phyloP scores from a whole-genome alignment of 2,797 vertebrate genomes.

The Glyptemys insculpta region DNA sequence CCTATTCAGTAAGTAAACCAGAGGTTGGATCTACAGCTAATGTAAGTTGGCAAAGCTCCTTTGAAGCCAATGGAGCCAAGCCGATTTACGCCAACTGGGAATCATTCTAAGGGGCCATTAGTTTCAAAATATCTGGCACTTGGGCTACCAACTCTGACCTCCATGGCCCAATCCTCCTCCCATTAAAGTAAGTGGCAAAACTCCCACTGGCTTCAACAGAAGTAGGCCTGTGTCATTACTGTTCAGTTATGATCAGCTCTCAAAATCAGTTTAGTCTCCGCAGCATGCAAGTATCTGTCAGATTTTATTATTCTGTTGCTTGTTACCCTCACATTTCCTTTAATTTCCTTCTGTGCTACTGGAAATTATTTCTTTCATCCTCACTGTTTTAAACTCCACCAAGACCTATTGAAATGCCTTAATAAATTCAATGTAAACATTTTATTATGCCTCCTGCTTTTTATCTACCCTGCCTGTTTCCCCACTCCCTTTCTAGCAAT shows the following conservation, averaged over 20 bases:
- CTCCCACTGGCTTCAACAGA: conserved; percentile 38
- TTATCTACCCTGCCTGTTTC: background rate
- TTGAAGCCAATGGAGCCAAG: conserved; percentile 21
- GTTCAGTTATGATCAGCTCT: background rate
- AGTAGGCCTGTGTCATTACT: background rate
- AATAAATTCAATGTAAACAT: background rate
- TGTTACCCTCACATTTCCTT: conserved; percentile 5
- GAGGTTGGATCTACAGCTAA: background rate
- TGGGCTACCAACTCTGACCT: conserved; percentile 34
- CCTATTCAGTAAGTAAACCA: background rate
- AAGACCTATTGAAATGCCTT: conserved; percentile 31
- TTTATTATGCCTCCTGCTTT: background rate
- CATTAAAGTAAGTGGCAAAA: conserved; percentile 11
- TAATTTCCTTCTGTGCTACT: conserved; percentile 31
- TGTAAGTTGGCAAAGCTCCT: conserved; percentile 16
- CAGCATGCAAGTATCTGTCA: conserved; percentile 15
- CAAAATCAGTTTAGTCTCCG: conserved; percentile 3
- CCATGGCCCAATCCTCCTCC: background rate
- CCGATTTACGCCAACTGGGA: background rate
- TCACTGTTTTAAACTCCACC: conserved; percentile 24
- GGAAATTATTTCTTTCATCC: conserved; percentile 24
- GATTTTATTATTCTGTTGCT: conserved; percentile 20
- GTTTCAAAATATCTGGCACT: background rate
- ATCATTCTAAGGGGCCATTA: conserved; percentile 17
- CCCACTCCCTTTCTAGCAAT: background rate